Percentiles rank a stretch among this genome's conserved stretches.
Conservation (phyloP, 2,888 invertebrate species). For the Lingula anatina region DNA sequence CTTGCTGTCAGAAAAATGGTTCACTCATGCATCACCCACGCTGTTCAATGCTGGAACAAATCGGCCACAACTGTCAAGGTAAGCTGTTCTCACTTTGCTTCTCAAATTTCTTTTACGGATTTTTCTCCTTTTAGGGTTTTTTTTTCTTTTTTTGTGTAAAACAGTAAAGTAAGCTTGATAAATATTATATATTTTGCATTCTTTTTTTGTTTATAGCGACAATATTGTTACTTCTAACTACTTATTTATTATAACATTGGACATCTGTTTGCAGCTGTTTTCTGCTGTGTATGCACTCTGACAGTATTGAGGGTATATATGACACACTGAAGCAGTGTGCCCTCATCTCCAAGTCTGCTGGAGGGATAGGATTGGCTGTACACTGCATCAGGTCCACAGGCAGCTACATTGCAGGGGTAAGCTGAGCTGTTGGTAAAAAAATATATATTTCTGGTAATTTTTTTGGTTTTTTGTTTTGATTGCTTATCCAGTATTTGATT, state of each 20-base stretch:
- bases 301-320: slow-evolving; percentile 91
- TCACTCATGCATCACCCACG: slow-evolving; percentile 97
- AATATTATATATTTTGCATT: no score
- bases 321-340: slow-evolving; percentile 89
- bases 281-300: slow-evolving; percentile 86
- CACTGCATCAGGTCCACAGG: slow-evolving; percentile 93
- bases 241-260: no score
- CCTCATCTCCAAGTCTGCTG: slow-evolving; percentile 91
- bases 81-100: slow-evolving; percentile 8
- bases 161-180: no score
- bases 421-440: slow-evolving; percentile 13
- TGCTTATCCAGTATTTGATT: no score
- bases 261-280: slow-evolving; percentile 83
- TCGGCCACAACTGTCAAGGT: slow-evolving; percentile 84
- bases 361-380: slow-evolving; percentile 93
- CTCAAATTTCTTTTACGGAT: not conserved
- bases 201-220: not conserved
- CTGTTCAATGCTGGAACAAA: slow-evolving; percentile 91
- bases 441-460: not conserved
- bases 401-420: slow-evolving; percentile 76
- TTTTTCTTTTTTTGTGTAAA: no score
- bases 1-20: slow-evolving; percentile 86
- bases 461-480: no score
- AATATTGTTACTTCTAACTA: no score
- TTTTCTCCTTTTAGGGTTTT: not conserved